Evolutionary conservation across 1,140 invertebrate species (phyloP), one percentile per base, ranked within the genome.

Genomic region (Galleria mellonella): DNA sequence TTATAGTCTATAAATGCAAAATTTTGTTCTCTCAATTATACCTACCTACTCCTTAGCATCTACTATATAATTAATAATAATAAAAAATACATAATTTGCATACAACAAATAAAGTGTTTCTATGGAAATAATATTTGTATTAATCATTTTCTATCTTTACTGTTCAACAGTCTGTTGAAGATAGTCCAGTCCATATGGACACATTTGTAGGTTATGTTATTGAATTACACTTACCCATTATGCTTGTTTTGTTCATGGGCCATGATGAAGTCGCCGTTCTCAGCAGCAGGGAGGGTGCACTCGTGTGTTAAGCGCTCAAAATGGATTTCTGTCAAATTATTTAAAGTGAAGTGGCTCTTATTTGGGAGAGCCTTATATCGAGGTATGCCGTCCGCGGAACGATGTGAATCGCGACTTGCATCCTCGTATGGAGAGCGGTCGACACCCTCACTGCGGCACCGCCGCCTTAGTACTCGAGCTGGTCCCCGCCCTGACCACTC

Each of bases 211-310:
- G 65, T 73, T 73, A 72, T 61, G 58, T 56, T 56, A 33, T 35
- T 32, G 10, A 54, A 41, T 40, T 44, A 33, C 44, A 61, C 72
- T 77, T 51, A 83, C 79, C 73, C 57, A 47, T 71, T 52, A 47
- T 68, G 59, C 44, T 46, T 61, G 40, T 69, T 64, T 35, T 57
- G 65, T 14, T 84, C 74, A 47, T 81, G 72, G 42, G 81, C 62
- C 77, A 84, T 84, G 46, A 72, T 47, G 59, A 73, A 84, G 55
- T 82, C 81, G 29, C 81, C 81, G 81, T 83, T 81, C 37, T 77
- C 58, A 9, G 74, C 62, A 14, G 61, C 46, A 12, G 77, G 67
- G 36, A 76, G 48, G 7, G 60, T 62, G 51, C 76, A 78, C 59
- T 82, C 77, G 72, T 74, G 67, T 32, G 56, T 57, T 36, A 72